Conservation (phyloP, 2,888 invertebrate species). For the Lymantria monacha region DNA sequence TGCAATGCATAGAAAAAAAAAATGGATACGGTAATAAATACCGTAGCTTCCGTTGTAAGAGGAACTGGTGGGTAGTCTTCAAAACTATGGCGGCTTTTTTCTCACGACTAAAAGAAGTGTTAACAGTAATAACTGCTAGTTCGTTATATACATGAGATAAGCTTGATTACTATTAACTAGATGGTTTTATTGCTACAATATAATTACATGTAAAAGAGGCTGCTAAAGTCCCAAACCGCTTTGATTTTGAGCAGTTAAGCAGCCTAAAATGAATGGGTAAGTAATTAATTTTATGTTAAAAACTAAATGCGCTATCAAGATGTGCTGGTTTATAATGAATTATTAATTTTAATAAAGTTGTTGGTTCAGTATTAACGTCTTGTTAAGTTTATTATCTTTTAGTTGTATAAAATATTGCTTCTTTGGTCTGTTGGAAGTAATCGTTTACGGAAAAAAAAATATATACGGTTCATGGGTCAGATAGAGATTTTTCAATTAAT, state of each 20-base stretch:
- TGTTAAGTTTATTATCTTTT: constrained; percentile 15
- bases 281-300: constrained; percentile 37
- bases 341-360: constrained; percentile 22
- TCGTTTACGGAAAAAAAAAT: neutral
- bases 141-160: constrained; percentile 46
- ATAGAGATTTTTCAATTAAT: neutral
- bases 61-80: constrained; percentile 18
- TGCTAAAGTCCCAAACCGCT: constrained; percentile 10
- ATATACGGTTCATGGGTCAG: neutral
- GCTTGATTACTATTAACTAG: constrained; percentile 50
- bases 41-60: constrained; percentile 22
- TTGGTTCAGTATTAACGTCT: constrained; percentile 22
- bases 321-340: constrained; percentile 21
- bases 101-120: constrained; percentile 26
- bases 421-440: neutral
- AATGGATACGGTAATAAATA: constrained; percentile 14
- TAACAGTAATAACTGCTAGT: constrained; percentile 27
- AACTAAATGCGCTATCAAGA: constrained; percentile 20
- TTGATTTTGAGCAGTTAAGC: constrained; percentile 19
- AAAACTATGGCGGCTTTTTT: constrained; percentile 22
- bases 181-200: constrained; percentile 48
- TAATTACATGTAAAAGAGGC: constrained; percentile 52
- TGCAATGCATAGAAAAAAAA: constrained; percentile 26
- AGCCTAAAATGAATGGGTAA: constrained; percentile 24
- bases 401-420: constrained; percentile 7